Evolutionary conservation across 53 echinoderm and acorn worm species (phyloP), one percentile per base, ranked within the genome.

Genomic region (Hippasteria phrygiana): DNA sequence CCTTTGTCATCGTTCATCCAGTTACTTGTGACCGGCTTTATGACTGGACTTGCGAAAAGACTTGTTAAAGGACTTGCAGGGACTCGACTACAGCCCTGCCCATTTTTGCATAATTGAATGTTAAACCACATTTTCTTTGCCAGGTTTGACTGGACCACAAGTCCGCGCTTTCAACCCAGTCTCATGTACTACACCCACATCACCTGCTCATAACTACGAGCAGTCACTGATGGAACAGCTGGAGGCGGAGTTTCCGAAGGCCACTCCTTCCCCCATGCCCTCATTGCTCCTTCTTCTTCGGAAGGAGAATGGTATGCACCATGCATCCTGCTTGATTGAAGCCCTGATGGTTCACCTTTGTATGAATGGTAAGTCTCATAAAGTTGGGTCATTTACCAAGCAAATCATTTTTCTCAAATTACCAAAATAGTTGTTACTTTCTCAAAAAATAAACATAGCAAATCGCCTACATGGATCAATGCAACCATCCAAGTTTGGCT

Each of bases 101-200:
- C n/a, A n/a, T n/a, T n/a, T n/a, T n/a, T n/a, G n/a, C n/a, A n/a
- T n/a, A n/a, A 75, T 42, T 26, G 9, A 27, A 18, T 31, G 62
- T n/a, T n/a, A n/a, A n/a, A n/a, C 12, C 38, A 55, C 18, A 43
- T 43, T 77, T 77, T 6, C 7, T 35, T 54, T 78, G 69, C 64
- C 78, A 99, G 99, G 99, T 55, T 51, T 99, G 38, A 76, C 56
- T 9, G 99, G 99, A 4, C 51, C 93, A 43, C 95, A 99, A 83
- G 90, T 96, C 4, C 80, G 88, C 20, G 85, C 93, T 55, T 99
- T 95, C 88, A 96, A 93, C 79, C 99, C 99, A 2, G 66, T 99
- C 65, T 96, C 99, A 0, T 99, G 96, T 86, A 94, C 96, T 90
- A 99, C 99, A 14, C 99, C 99, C 20, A 96, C 96, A 29, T 99